These are phyloP conservation scores for Hesperia comma DNA, from an alignment of 2,888 invertebrate genomes.

Conservation along the genomic window DNA sequence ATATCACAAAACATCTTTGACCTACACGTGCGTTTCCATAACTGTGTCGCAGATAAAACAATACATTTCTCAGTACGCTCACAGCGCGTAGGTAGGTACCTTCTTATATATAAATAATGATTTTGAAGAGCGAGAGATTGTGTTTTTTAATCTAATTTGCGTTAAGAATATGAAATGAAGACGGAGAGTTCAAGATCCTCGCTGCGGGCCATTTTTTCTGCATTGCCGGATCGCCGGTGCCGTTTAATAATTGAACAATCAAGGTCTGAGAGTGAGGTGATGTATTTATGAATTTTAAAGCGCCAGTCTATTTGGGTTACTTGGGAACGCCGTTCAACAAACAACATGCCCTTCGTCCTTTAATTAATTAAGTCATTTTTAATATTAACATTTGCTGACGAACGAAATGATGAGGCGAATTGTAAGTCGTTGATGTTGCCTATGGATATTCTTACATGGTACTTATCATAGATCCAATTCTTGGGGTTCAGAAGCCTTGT, in stretches of 20 bases:
- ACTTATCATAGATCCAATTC: too few species aligned
- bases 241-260: constrained; percentile 17
- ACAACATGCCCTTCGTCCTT: neutral
- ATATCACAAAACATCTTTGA: too few species aligned
- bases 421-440: too few species aligned
- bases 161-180: constrained; percentile 46
- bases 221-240: constrained; percentile 3
- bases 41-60: neutral
- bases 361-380: neutral
- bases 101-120: constrained; percentile 24
- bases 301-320: neutral
- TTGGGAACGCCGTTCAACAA: neutral
- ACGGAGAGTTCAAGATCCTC: constrained; percentile 37
- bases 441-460: too few species aligned
- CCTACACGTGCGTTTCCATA: neutral
- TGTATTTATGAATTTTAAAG: constrained; percentile 8
- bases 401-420: too few species aligned
- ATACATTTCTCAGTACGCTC: neutral
- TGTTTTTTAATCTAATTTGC: constrained; percentile 46
- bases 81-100: constrained; percentile 1
- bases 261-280: constrained; percentile 2
- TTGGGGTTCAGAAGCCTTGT: too few species aligned
- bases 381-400: too few species aligned
- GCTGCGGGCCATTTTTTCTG: constrained; percentile 28
- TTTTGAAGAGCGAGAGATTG: constrained; percentile 29